phyloP scores from a whole-genome alignment of 2,113 vertebrate genomes.

The Myotis yumanensis region DNA sequence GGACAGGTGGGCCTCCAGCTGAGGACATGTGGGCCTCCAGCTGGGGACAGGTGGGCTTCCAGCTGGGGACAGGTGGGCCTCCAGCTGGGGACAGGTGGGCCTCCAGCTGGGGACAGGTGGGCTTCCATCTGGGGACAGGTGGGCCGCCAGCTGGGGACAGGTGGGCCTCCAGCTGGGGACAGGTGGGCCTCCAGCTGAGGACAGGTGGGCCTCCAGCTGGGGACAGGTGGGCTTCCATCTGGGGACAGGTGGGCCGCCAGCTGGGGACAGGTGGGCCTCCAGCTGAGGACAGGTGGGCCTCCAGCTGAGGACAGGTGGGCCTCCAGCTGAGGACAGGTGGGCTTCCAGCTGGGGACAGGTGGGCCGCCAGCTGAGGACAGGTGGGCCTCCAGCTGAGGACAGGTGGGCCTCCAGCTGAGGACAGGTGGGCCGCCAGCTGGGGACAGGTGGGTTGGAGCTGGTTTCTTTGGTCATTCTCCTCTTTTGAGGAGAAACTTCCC shows the following conservation, averaged over 20 bases:
- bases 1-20: not conserved
- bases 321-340: not conserved
- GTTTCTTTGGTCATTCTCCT: not conserved
- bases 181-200: not conserved
- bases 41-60: not conserved
- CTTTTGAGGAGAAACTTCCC: constrained; percentile 17
- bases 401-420: too few relatives aligned
- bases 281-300: not conserved
- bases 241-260: too few relatives aligned
- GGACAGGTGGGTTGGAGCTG: not conserved
- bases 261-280: not conserved
- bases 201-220: not conserved
- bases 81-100: too few relatives aligned
- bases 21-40: not conserved
- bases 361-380: too few relatives aligned
- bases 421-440: too few relatives aligned
- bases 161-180: too few relatives aligned
- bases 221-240: not conserved
- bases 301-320: not conserved
- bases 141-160: too few relatives aligned
- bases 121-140: too few relatives aligned
- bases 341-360: too few relatives aligned
- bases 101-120: too few relatives aligned
- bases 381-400: too few relatives aligned
- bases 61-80: not conserved